phyloP scores from a whole-genome alignment of 1,140 invertebrate genomes.

The Scylla paramamosain region DNA sequence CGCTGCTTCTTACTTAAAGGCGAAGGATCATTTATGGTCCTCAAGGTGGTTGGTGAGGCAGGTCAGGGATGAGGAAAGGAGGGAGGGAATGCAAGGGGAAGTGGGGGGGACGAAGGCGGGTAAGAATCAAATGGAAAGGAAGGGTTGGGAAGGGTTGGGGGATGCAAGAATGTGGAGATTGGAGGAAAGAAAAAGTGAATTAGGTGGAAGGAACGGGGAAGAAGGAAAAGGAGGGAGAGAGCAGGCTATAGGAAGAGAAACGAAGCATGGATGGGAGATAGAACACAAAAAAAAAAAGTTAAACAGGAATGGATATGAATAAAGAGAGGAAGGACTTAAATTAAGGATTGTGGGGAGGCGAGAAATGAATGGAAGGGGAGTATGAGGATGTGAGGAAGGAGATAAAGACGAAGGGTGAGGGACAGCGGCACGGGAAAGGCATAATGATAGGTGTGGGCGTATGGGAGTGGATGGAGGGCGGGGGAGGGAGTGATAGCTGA shows the following conservation, averaged over 20 bases:
- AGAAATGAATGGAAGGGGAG: neutral
- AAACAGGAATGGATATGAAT: too few relatives aligned
- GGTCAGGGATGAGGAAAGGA: neutral
- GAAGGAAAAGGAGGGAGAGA: neutral
- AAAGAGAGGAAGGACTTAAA: too few relatives aligned
- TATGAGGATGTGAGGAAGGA: neutral
- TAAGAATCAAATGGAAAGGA: too few relatives aligned
- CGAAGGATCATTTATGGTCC: neutral
- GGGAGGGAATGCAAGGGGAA: neutral
- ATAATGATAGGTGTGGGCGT: neutral
- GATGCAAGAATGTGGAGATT: too few relatives aligned
- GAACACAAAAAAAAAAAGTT: neutral
- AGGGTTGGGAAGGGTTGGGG: too few relatives aligned
- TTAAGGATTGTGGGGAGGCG: too few relatives aligned
- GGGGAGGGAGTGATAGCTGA: neutral
- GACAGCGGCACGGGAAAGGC: too few relatives aligned
- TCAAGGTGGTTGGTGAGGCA: neutral
- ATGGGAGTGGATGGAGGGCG: neutral
- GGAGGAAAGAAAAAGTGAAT: too few relatives aligned
- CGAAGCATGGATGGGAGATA: neutral
- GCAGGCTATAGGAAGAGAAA: neutral
- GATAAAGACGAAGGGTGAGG: neutral
- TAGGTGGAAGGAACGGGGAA: neutral
- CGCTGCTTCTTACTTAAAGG: neutral
- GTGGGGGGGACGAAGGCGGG: neutral